Percentiles rank a stretch among this genome's conserved stretches.
Conservation (phyloP, 2,797 vertebrate genomes). For the Microhierax caerulescens region DNA sequence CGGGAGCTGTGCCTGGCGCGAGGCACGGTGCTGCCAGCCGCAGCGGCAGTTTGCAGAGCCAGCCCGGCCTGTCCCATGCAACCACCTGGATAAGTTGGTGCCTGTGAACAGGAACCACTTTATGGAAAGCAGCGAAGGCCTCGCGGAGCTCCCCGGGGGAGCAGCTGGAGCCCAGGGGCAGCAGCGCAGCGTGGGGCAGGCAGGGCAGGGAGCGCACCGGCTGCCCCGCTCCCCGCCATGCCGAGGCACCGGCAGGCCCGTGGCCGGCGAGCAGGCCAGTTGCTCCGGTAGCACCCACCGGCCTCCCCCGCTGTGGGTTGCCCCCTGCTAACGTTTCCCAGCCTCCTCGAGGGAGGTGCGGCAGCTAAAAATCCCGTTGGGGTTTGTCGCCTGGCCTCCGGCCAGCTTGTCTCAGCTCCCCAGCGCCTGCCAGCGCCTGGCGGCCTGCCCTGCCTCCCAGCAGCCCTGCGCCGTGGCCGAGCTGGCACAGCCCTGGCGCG, state of each 20-base stretch:
- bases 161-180: not conserved
- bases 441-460: not conserved
- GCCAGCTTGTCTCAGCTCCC: not conserved
- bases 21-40: fast-evolving
- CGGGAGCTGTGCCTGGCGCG: too few species aligned
- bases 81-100: not conserved
- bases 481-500: not conserved
- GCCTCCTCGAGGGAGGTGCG: not conserved
- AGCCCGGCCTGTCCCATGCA: conserved; percentile 41
- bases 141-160: fast-evolving
- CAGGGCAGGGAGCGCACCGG: too few species aligned
- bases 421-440: not conserved
- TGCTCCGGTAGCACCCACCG: not conserved
- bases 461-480: not conserved
- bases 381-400: not conserved
- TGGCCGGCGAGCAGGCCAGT: not conserved
- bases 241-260: not conserved
- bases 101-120: conserved; percentile 27
- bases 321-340: not conserved
- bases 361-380: not conserved
- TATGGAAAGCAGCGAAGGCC: conserved; percentile 44
- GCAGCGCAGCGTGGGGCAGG: fast-evolving
- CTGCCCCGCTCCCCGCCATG: not conserved
- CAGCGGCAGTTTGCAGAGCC: not conserved
- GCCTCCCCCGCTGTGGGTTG: too few species aligned